Evolutionary conservation across 1,140 invertebrate genomes (phyloP).

Genomic region (Lysiphlebus fabarum): DNA sequence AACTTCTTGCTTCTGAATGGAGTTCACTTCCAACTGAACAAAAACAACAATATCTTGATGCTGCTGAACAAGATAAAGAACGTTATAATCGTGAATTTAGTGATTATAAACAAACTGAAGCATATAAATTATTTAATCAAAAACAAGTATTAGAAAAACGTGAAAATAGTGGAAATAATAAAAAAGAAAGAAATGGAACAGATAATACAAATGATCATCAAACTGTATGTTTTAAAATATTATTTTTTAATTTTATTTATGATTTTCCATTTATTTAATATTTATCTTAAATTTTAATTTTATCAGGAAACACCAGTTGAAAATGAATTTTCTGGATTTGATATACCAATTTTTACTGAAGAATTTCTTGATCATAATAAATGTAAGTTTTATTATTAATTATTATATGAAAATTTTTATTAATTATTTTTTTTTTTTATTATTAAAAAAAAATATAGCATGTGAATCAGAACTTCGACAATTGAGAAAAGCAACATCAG

Average conservation of each 20-base stretch:
- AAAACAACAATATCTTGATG: conserved; percentile 86
- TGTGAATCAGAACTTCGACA: conserved; percentile 86
- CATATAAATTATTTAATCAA: conserved; percentile 74
- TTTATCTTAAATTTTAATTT: conserved; percentile 26
- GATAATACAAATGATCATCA: conserved; percentile 32
- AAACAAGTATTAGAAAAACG: conserved; percentile 66
- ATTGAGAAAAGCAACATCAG: conserved; percentile 85
- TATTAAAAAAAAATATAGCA: no score
- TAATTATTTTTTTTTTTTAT: no score
- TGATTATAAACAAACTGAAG: conserved; percentile 87
- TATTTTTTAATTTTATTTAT: conserved; percentile 8
- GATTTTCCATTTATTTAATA: no score
- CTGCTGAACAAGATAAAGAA: conserved; percentile 87
- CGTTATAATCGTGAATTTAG: conserved; percentile 81
- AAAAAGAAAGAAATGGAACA: conserved; percentile 43
- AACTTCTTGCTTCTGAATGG: conserved; percentile 87
- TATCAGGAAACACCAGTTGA: conserved; percentile 54
- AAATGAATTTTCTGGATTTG: conserved; percentile 63
- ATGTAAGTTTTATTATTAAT: conserved; percentile 49
- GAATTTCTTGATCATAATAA: conserved; percentile 96
- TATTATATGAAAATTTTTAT: no score
- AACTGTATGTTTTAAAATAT: conserved; percentile 35
- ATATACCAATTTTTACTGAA: conserved; percentile 95
- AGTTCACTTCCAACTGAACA: conserved; percentile 77
- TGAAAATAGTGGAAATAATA: conserved; percentile 49